Evolutionary conservation across 2,888 invertebrate species (phyloP).

Genomic region (Meliscaeva auricollis): DNA sequence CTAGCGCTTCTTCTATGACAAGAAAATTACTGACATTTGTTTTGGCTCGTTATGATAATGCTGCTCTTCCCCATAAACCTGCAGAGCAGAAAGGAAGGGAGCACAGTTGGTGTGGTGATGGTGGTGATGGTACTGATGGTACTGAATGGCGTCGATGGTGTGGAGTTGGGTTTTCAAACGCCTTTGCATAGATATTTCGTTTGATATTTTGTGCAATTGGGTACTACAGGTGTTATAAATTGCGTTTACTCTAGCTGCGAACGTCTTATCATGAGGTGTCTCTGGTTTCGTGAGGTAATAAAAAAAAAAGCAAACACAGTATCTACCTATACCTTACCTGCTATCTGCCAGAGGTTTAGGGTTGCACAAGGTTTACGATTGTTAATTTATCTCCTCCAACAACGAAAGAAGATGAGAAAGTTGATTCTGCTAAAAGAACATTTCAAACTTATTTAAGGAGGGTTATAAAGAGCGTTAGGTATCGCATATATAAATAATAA

Average conservation of each 20-base stretch:
- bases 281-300: conserved; percentile 22
- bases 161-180: background rate
- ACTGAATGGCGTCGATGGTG: background rate
- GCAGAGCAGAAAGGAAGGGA: background rate
- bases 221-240: conserved; percentile 38
- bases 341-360: background rate
- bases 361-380: conserved; percentile 37
- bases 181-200: conserved; percentile 14
- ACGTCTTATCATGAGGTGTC: conserved; percentile 26
- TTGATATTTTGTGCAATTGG: conserved; percentile 29
- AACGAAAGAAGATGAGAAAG: background rate
- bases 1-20: conserved; percentile 25
- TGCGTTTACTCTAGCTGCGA: conserved; percentile 6
- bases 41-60: conserved; percentile 29
- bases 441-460: conserved; percentile 38
- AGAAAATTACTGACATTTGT: conserved; percentile 42
- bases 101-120: background rate
- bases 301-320: background rate
- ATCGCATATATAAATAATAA: conserved; percentile 12
- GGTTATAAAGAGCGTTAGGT: conserved; percentile 24
- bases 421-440: conserved; percentile 28
- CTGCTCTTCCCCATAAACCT: background rate
- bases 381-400: conserved; percentile 12
- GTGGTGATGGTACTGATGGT: background rate
- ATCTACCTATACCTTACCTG: background rate